Evolutionary conservation across 2,888 invertebrate genomes (phyloP), one percentile per base, ranked within the genome.

Genomic region (Platycheirus rosarum): DNA sequence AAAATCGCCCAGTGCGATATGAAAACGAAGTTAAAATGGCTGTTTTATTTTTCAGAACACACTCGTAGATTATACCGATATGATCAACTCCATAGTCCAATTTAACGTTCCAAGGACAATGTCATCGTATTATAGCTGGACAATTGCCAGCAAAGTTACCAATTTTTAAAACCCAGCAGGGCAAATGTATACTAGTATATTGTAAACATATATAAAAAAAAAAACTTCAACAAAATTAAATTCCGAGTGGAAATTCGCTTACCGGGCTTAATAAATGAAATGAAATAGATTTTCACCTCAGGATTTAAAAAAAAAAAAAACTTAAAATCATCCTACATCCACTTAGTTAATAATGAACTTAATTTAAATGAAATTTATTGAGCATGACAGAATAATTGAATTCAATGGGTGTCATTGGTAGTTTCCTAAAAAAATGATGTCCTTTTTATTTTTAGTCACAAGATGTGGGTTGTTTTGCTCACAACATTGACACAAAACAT

Each of bases 61-160:
- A 4, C 53, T 32, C 53, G 11, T 6, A 18, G 14, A 35, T 14
- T 35, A 32, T 16, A 32, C 14, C 51, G 32, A 53, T 35, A 35
- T 35, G 51, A 53, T 6, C 32, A 16, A 11, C 8, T 32, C 9
- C 37, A 23, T 55, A 20, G 14, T 20, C 0, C 29, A 42, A 35
- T 20, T 51, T 37, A 53, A 14, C 8, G 23, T 13, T 11, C 23
- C 55, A 68, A 68, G 68, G 68, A 55, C 68, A 55, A 35, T 46
- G 14, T 14, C 42, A 32, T 55, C 44, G 42, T 37, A n/a, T 66
- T 14, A 9, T 16, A 6, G 4, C 32, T 68, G 68, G 55, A 53
- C 44, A 55, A 53, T 68, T 68, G 68, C 55, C 68, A 68, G 35
- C 14, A 53, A 23, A 46, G 1, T 13, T 46, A 1, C 53, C 44